phyloP scores from a whole-genome alignment of 2,797 vertebrate species.

The Aselliscus stoliczkanus region DNA sequence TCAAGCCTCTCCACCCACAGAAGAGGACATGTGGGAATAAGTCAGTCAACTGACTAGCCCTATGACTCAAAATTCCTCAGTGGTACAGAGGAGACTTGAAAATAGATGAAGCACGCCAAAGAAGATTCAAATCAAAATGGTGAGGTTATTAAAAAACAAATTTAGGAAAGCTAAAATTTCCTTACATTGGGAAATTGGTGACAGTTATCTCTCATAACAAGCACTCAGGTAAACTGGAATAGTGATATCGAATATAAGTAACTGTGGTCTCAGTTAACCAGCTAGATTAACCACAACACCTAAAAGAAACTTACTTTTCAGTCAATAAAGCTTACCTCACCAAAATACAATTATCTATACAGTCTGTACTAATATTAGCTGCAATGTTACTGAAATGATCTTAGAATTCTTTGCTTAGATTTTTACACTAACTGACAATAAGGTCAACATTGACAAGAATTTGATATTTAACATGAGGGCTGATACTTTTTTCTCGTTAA shows the following conservation, averaged over 20 bases:
- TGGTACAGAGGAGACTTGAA: not conserved
- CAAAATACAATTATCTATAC: not conserved
- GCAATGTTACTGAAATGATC: not conserved
- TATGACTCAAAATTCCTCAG: not conserved
- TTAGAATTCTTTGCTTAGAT: not conserved
- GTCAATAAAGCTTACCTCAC: not conserved
- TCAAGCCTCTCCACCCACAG: not conserved
- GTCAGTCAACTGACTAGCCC: not conserved
- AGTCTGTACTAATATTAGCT: not conserved
- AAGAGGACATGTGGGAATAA: not conserved
- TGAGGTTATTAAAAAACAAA: not conserved
- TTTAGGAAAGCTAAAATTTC: not conserved
- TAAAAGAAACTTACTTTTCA: not conserved
- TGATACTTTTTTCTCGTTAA: not conserved
- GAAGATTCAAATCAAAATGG: not conserved
- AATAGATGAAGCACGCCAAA: not conserved
- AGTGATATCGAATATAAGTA: not conserved
- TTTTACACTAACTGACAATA: not conserved
- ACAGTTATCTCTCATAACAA: not conserved
- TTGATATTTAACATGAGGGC: not conserved
- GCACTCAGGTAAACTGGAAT: not conserved
- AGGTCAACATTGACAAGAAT: not conserved
- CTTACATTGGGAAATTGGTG: not conserved
- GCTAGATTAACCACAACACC: not conserved
- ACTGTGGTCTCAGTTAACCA: not conserved